Evolutionary conservation across 2,797 vertebrate species (phyloP).

Genomic region (Arnoldichthys spilopterus): DNA sequence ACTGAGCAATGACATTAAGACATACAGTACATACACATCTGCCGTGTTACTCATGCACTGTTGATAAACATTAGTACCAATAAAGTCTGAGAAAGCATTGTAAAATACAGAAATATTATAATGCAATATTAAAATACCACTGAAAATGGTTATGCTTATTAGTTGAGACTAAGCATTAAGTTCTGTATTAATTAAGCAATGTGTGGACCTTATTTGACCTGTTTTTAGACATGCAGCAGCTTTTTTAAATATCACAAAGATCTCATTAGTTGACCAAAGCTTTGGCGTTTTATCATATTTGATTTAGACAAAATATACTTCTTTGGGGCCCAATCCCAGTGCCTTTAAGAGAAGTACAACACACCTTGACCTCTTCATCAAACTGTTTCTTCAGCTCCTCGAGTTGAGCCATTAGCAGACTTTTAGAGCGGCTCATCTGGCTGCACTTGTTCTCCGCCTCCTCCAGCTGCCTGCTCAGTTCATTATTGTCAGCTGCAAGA

Average conservation of each 20-base stretch:
- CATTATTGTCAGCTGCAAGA: slow-evolving; percentile 78
- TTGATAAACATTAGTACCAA: not conserved
- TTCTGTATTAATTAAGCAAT: too few species aligned
- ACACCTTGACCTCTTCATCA: slow-evolving; percentile 84
- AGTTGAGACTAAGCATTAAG: too few species aligned
- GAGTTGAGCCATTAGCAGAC: slow-evolving; percentile 71
- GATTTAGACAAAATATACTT: too few species aligned
- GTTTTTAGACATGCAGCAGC: too few species aligned
- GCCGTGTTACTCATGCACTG: slow-evolving; percentile 12
- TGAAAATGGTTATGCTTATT: too few species aligned
- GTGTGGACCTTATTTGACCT: too few species aligned
- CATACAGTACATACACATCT: slow-evolving; percentile 21
- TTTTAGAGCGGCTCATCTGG: slow-evolving; percentile 75
- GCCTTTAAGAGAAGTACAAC: not conserved
- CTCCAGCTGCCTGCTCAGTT: slow-evolving; percentile 77
- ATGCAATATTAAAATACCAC: too few species aligned
- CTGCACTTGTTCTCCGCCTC: slow-evolving; percentile 74
- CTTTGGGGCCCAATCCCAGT: too few species aligned
- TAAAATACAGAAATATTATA: too few species aligned
- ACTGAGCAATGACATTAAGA: slow-evolving; percentile 6
- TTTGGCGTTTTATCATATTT: too few species aligned
- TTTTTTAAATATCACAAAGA: too few species aligned
- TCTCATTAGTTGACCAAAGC: too few species aligned
- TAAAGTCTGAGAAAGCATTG: not conserved
- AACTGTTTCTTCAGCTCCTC: slow-evolving; percentile 82